A percentile compares a stretch with the other conserved stretches of the same genome.
phyloP scores from a whole-genome alignment of 2,113 vertebrate genomes.

The Chaetops frenatus region DNA sequence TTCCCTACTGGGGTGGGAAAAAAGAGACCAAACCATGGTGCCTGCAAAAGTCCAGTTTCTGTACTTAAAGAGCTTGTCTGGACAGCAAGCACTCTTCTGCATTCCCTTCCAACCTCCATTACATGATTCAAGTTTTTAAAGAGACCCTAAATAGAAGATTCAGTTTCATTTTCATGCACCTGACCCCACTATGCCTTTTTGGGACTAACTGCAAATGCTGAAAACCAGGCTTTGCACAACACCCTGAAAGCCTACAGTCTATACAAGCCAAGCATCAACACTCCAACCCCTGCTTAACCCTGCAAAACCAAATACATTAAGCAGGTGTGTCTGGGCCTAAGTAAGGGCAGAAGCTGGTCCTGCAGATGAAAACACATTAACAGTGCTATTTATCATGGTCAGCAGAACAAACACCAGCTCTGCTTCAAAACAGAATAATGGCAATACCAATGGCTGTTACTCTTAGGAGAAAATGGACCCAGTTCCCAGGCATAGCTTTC shows the following conservation, averaged over 20 bases:
- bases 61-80: not conserved
- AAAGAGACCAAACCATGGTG: not conserved
- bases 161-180: not conserved
- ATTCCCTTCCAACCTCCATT: not conserved
- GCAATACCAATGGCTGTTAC: not conserved
- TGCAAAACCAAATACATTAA: not conserved
- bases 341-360: not conserved
- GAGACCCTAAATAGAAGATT: not conserved
- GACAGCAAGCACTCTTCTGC: not conserved
- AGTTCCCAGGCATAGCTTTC: not conserved
- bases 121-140: not conserved
- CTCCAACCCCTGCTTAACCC: not conserved
- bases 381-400: not conserved
- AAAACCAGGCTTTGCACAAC: not conserved
- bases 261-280: not conserved
- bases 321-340: not conserved
- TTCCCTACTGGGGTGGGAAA: fast-evolving
- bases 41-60: not conserved
- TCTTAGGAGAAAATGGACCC: not conserved
- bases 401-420: not conserved
- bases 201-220: not conserved
- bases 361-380: not conserved
- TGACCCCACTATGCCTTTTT: not conserved
- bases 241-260: not conserved
- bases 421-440: not conserved